Base-by-base conservation (phyloP, 1,140 invertebrate species). In the Ceratina calcarata region DNA sequence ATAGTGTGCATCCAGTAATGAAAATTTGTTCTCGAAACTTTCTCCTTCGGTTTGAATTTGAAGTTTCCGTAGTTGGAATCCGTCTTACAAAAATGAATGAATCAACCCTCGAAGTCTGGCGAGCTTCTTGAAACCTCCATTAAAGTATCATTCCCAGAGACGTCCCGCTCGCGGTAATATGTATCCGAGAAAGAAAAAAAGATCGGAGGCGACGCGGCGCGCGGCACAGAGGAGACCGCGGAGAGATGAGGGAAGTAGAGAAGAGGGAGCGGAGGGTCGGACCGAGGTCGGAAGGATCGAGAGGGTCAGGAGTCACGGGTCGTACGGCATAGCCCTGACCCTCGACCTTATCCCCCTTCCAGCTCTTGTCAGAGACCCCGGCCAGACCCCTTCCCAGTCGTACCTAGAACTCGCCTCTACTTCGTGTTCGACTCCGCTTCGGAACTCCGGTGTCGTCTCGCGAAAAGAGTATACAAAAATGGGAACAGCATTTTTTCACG, bases 241-340 rank as follows among this genome's bases (percentile, higher is more conserved):
- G 73, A 87, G 86, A 70, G 79, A 80, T 73, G 80, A 82, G 27
- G 58, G 57, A 12, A 8, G 24, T 45, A 24, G 6, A 66, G 65
- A 27, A 22, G 32, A 66, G 58, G 61, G 65, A 74, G 60, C 62
- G 61, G 74, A 57, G 84, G 88, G 89, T 91, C 88, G 80, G 72
- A 67, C 66, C 8, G 37, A 86, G 89, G 89, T 88, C 89, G 87
- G 83, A 80, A 84, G 87, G 89, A 86, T 92, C 89, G 84, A 80
- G 86, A 87, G 87, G 88, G 89, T 91, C 91, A 86, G 65, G 89
- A 91, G 91, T 92, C 91, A 87, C 85, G 88, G 91, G 90, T 91
- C 91, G 87, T 90, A 89, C 87, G 85, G 87, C 89, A 88, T 91
- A 91, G 89, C 91, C 91, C 90, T 92, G 92, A 92, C 91, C 91